Percentiles rank a stretch among this genome's conserved stretches.
Conservation (phyloP, 2,888 invertebrate species). For the Clanis bilineata region DNA sequence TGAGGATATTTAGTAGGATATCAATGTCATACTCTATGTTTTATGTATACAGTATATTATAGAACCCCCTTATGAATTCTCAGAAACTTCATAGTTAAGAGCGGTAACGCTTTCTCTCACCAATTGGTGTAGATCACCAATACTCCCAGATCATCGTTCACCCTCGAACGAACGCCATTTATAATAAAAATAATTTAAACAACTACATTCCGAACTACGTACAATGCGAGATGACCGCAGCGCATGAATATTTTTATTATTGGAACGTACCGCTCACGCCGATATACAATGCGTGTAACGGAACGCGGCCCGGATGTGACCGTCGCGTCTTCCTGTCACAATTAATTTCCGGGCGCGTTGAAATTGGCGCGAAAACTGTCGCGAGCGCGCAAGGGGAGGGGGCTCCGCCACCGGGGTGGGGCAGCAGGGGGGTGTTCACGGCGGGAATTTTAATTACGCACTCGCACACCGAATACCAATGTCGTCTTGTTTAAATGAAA, state of each 20-base stretch:
- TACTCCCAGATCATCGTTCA: not conserved
- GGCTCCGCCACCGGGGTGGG: slow-evolving; percentile 22
- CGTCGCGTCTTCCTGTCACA: slow-evolving; percentile 82
- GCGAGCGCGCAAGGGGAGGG: slow-evolving; percentile 50
- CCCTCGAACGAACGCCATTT: not conserved
- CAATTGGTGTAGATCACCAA: not conserved
- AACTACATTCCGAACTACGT: slow-evolving; percentile 6
- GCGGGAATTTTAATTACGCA: slow-evolving; percentile 82
- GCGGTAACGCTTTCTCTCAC: not conserved
- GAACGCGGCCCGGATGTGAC: slow-evolving; percentile 77
- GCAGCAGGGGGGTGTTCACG: slow-evolving; percentile 60
- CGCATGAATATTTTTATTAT: slow-evolving; percentile 19
- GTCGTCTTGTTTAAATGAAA: slow-evolving; percentile 83
- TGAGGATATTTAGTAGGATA: too few relatives aligned
- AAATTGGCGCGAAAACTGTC: slow-evolving; percentile 83
- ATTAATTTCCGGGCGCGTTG: slow-evolving; percentile 82
- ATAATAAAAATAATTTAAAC: slow-evolving; percentile 1
- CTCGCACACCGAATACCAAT: slow-evolving; percentile 82
- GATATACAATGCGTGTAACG: slow-evolving; percentile 54
- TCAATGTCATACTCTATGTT: too few relatives aligned
- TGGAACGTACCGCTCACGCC: slow-evolving; percentile 18
- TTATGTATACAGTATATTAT: too few relatives aligned
- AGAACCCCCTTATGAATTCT: too few relatives aligned
- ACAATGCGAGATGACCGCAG: slow-evolving; percentile 12
- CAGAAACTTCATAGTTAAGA: too few relatives aligned